phyloP scores from a whole-genome alignment of 2,888 invertebrate genomes.

The Scotopteryx bipunctaria region DNA sequence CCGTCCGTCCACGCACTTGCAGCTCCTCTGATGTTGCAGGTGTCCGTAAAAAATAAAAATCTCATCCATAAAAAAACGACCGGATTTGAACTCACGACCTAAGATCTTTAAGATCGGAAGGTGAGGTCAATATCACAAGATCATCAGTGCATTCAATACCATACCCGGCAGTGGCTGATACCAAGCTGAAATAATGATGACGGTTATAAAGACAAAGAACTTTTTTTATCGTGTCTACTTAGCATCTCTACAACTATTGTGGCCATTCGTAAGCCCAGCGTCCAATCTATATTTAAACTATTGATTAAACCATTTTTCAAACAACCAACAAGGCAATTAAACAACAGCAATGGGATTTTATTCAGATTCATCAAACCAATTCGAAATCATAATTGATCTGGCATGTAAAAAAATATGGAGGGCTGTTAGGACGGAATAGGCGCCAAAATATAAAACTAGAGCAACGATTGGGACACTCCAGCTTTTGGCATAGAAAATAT shows the following conservation, averaged over 20 bases:
- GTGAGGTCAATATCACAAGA: too few relatives aligned
- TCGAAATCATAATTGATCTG: conserved; percentile 82
- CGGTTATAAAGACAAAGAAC: background rate
- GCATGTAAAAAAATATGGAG: conserved; percentile 78
- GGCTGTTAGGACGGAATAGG: conserved; percentile 78
- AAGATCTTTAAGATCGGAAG: too few relatives aligned
- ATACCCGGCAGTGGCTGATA: too few relatives aligned
- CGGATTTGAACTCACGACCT: too few relatives aligned
- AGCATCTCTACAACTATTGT: conserved; percentile 11
- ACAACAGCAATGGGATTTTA: conserved; percentile 80
- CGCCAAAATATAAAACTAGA: conserved; percentile 81
- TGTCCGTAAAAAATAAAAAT: too few relatives aligned
- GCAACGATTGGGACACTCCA: conserved; percentile 10
- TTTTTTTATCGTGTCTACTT: conserved; percentile 3
- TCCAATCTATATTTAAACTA: conserved; percentile 43
- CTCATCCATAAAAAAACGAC: too few relatives aligned
- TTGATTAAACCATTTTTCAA: conserved; percentile 76
- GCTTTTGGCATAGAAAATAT: background rate
- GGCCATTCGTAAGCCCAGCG: conserved; percentile 17
- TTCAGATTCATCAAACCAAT: conserved; percentile 82
- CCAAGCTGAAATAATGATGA: too few relatives aligned
- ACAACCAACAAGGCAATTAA: conserved; percentile 78
- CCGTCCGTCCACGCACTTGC: too few relatives aligned
- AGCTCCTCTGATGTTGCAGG: too few relatives aligned
- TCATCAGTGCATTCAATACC: too few relatives aligned